These are phyloP conservation scores for Chloroceryle inda DNA, from an alignment of 2,797 vertebrate genomes.

Conservation along the genomic window DNA sequence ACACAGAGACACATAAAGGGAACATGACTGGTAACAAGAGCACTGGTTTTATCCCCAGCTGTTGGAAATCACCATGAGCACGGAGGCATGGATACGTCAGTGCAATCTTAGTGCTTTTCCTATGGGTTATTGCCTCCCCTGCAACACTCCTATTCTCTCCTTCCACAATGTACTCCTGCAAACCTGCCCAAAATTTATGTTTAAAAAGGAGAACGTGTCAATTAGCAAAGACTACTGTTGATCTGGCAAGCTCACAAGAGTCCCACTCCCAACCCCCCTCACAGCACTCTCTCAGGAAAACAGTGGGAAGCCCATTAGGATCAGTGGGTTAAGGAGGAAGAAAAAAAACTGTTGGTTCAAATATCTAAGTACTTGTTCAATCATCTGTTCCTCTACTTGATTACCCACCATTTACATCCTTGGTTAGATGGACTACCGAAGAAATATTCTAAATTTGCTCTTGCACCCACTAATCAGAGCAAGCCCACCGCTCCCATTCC, in stretches of 20 bases:
- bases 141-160: background rate
- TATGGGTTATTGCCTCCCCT: slow-evolving; percentile 15
- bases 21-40: background rate
- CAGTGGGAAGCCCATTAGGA: slow-evolving; percentile 26
- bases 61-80: slow-evolving; percentile 49
- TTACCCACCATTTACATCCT: background rate
- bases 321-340: background rate
- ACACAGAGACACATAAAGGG: slow-evolving; percentile 39
- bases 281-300: background rate
- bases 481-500: background rate
- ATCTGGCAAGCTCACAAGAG: background rate
- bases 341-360: slow-evolving; percentile 2
- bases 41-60: slow-evolving; percentile 38
- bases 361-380: background rate
- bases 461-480: background rate
- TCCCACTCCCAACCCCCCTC: background rate
- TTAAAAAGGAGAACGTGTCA: background rate
- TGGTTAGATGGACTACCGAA: background rate
- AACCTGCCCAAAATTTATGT: slow-evolving; percentile 18
- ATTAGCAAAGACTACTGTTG: slow-evolving; percentile 6
- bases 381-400: slow-evolving; percentile 20
- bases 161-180: slow-evolving; percentile 1
- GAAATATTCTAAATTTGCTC: background rate
- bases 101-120: slow-evolving; percentile 47
- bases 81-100: slow-evolving; percentile 45